Conservation (phyloP, 2,797 vertebrate genomes). For the Chloroceryle amazona region DNA sequence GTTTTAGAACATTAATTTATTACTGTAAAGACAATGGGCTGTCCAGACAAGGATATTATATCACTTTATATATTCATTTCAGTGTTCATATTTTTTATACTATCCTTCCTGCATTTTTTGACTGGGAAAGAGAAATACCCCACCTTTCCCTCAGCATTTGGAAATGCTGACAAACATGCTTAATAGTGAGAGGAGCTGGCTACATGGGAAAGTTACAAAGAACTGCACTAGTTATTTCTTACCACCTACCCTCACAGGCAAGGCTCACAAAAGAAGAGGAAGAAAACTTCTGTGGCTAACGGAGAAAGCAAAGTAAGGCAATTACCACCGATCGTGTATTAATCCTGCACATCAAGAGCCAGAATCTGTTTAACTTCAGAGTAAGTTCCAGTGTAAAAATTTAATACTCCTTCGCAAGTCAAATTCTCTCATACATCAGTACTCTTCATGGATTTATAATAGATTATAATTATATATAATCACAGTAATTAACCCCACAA, state of each 20-base stretch:
- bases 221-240: not conserved
- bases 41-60: not conserved
- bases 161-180: not conserved
- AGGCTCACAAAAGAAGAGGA: not conserved
- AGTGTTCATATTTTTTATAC: not conserved
- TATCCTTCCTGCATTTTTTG: not conserved
- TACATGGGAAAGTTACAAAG: not conserved
- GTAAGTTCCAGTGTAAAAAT: not conserved
- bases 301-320: not conserved
- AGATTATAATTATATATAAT: not conserved
- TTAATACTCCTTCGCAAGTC: not conserved
- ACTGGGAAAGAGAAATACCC: not conserved
- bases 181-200: not conserved
- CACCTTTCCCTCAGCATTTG: not conserved
- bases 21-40: not conserved
- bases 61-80: not conserved
- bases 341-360: not conserved
- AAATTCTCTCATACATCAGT: not conserved
- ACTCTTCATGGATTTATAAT: not conserved
- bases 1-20: not conserved
- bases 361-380: not conserved
- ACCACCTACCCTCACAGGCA: not conserved
- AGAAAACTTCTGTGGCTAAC: not conserved
- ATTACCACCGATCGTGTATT: fast-evolving
- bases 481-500: not conserved